Evolutionary conservation across 2,888 invertebrate species (phyloP).

Genomic region (Ceraclea dissimilis): DNA sequence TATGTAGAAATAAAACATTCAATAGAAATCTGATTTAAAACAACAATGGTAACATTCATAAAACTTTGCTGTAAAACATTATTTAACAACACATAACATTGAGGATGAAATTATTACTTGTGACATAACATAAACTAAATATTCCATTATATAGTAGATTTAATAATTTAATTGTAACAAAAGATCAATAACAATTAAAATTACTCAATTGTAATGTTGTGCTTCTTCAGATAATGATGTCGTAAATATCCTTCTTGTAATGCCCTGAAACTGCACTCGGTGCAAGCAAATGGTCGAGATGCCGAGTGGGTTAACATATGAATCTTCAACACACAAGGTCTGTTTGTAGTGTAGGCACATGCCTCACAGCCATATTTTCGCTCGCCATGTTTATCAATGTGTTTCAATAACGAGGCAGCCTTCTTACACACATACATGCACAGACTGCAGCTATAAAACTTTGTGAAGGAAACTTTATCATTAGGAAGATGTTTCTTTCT

Average conservation of each 20-base stretch:
- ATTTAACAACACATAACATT: no score
- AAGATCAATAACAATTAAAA: no score
- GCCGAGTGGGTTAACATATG: not conserved
- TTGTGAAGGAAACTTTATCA: not conserved
- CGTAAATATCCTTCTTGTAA: not conserved
- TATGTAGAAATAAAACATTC: no score
- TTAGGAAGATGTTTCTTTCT: not conserved
- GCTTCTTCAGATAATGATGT: not conserved
- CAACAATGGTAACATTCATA: no score
- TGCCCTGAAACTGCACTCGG: conserved; percentile 1
- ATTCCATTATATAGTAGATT: no score
- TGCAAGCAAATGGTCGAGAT: not conserved
- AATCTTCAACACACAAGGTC: not conserved
- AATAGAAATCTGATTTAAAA: no score
- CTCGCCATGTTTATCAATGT: not conserved
- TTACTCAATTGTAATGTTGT: not conserved
- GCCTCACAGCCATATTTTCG: not conserved
- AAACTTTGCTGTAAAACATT: no score
- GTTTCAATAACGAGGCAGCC: not conserved
- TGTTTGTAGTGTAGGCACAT: conserved; percentile 1
- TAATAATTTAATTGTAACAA: no score
- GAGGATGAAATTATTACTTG: no score
- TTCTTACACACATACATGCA: conserved; percentile 3
- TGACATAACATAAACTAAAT: no score
- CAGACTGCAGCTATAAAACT: not conserved